Evolutionary conservation across 2,888 invertebrate species (phyloP), one percentile per base, ranked within the genome.

Genomic region (Trachelus stipa): DNA sequence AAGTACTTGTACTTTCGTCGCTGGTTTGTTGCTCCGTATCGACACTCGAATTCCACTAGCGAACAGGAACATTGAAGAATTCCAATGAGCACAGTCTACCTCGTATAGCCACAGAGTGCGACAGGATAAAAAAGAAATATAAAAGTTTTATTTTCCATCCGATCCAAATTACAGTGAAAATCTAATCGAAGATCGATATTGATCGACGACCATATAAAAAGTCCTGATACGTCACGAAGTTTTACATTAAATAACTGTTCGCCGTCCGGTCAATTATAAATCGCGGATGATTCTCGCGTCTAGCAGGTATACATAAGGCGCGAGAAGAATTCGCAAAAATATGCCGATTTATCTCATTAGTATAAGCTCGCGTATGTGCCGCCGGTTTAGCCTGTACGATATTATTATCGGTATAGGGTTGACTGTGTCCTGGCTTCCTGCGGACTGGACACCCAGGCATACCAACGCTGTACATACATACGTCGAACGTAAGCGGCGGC

Each of bases 341-440:
- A 56, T 56, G 23, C 23, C 56, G 68, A 23, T 81, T 76, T 79
- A 82, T 81, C 83, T 81, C 79, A 75, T 81, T 83, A 78, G 73
- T 74, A 71, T 81, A 80, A 81, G 73, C 75, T 76, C 35, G 30
- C 69, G 74, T 76, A 76, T 74, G 75, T 12, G 40, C 71, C 68
- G 68, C 33, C 34, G 69, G 33, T 35, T 56, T 56, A 23, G 23
- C 37, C 40, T 75, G 76, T 79, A 76, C 77, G 77, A 83, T 81
- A 83, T 81, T 79, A 78, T 83, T 83, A 83, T 80, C 78, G 76
- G 75, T 68, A 56, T n/a, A 78, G 73, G 79, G 56, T 56, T 77
- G 78, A 76, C 71, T 71, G 73, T 80, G 74, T 76, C 76, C 68
- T 30, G 76, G 77, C 80, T 74, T 79, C 80, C 82, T 80, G 77